Base-by-base conservation (phyloP, 2,888 invertebrate genomes). In the Urechis unicinctus region DNA sequence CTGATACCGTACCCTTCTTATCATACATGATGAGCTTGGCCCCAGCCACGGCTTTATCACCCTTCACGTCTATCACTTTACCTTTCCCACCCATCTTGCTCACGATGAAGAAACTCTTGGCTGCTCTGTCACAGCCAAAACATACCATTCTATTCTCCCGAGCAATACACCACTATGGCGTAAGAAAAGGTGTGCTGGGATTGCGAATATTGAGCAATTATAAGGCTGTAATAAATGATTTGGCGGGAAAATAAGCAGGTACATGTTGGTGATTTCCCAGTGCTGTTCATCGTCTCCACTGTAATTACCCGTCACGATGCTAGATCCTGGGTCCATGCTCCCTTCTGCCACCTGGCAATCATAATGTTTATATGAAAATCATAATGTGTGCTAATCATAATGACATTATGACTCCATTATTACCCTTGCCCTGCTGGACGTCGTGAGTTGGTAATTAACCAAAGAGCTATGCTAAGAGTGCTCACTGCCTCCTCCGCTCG, bases 61-160 rank as follows among this genome's bases (percentile, higher is more conserved):
- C 50, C 24, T 47, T 56, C 52, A 60, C 55, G 43, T 60, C 60
- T 17, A 60, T n/a, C 28, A 60, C 60, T 26, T 60, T 60, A 36
- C 36, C 36, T n/a, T n/a, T n/a, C 6, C 47, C 45, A 45, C 43
- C 31, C 25, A 53, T 24, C 21, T 44, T 13, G 28, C 59, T 59
- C 43, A 25, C 41, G 42, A 58, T 55, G 42, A 30, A 50, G 56
- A 58, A 58, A 26, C 47, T 54, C 44, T 49, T 49, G 0, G 58
- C 53, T 25, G 48, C n/a, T n/a, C n/a, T n/a, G n/a, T n/a, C n/a
- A n/a, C n/a, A n/a, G n/a, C n/a, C n/a, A n/a, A n/a, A n/a, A n/a
- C n/a, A n/a, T n/a, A n/a, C n/a, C n/a, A n/a, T n/a, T n/a, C n/a
- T n/a, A n/a, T n/a, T n/a, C n/a, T n/a, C n/a, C n/a, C n/a, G 53